phyloP scores from a whole-genome alignment of 2,888 invertebrate species.

The Xestia sexstrigata region DNA sequence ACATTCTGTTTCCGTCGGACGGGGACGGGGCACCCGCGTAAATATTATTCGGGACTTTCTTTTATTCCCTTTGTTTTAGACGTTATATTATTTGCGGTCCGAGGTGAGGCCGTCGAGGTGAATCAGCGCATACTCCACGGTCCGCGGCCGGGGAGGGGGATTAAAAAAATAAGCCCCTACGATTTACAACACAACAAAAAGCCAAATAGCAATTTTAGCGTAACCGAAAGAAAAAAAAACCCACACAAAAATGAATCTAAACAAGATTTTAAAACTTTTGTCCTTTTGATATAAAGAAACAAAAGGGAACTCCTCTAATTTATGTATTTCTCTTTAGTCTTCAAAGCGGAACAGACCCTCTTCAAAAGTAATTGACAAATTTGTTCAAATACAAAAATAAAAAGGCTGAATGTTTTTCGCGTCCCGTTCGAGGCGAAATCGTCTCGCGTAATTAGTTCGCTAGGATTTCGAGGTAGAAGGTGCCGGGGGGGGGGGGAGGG shows the following conservation, averaged over 20 bases:
- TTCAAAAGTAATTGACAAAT: slow-evolving; percentile 85
- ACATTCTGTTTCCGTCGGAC: slow-evolving; percentile 84
- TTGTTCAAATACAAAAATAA: slow-evolving; percentile 81
- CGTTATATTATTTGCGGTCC: slow-evolving; percentile 83
- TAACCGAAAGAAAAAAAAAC: slow-evolving; percentile 69
- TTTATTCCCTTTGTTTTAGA: slow-evolving; percentile 87
- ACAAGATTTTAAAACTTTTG: slow-evolving; percentile 83
- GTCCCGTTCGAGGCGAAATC: slow-evolving; percentile 69
- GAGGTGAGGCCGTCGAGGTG: slow-evolving; percentile 70
- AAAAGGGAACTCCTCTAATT: slow-evolving; percentile 81
- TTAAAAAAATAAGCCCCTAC: slow-evolving; percentile 68
- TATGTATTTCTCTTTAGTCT: slow-evolving; percentile 76
- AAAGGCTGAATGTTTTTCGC: slow-evolving; percentile 66
- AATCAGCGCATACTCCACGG: slow-evolving; percentile 61
- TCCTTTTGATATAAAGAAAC: slow-evolving; percentile 81
- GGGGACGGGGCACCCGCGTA: slow-evolving; percentile 79
- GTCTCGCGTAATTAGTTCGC: slow-evolving; percentile 82
- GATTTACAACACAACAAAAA: slow-evolving; percentile 68
- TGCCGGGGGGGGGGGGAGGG: not conserved
- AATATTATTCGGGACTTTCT: slow-evolving; percentile 87
- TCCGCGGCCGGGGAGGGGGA: slow-evolving; percentile 25
- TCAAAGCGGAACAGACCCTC: slow-evolving; percentile 76
- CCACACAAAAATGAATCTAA: slow-evolving; percentile 79
- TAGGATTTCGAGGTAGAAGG: slow-evolving; percentile 68
- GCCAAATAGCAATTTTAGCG: slow-evolving; percentile 69